Base-by-base conservation (phyloP, 2,113 vertebrate genomes). In the Axis porcinus region DNA sequence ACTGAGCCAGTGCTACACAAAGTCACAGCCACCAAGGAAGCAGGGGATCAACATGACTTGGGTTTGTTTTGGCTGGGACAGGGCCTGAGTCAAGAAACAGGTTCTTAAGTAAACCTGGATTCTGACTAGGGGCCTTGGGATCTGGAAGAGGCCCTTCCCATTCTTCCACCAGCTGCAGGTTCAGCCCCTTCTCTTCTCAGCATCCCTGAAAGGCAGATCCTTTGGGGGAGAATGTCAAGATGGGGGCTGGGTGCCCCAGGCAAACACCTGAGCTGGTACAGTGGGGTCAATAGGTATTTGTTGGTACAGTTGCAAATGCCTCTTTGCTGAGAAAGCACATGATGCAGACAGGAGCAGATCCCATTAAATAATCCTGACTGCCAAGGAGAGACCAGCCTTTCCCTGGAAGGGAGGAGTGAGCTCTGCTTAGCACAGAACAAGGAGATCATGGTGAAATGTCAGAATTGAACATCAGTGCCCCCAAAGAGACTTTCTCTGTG, bases 21-120 rank as follows among this genome's bases (percentile, higher is more conserved):
- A 86, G 50, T 64, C 82, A 60, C 47, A 52, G 15, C 23, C 36
- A 28, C 74, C n/a, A 9, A 40, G 55, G 81, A 78, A 83, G 86
- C 89, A 57, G 83, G 58, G 13, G 7, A 47, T n/a, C 30, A 2
- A 4, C 25, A 28, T 0, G 1, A 23, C 58, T 40, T 50, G 50
- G 12, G 79, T 97, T 98, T 98, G 93, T 96, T 43, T 97, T 94
- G 91, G 97, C 97, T 90, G n/a, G 88, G 84, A 45, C 28, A 13
- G 12, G 16, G 12, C 33, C 55, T 7, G 28, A 2, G 33, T 82
- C 60, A 88, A 74, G 64, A 97, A 97, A 97, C 95, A 95, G 86
- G 96, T 97, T 98, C 96, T 96, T 97, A 79, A 92, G 92, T 78
- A 97, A 97, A 98, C 96, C 76, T 11, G 28, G 95, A 82, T 94